These are phyloP conservation scores for Teleogryllus occipitalis DNA, from an alignment of 1,140 invertebrate species.

Conservation along the genomic window DNA sequence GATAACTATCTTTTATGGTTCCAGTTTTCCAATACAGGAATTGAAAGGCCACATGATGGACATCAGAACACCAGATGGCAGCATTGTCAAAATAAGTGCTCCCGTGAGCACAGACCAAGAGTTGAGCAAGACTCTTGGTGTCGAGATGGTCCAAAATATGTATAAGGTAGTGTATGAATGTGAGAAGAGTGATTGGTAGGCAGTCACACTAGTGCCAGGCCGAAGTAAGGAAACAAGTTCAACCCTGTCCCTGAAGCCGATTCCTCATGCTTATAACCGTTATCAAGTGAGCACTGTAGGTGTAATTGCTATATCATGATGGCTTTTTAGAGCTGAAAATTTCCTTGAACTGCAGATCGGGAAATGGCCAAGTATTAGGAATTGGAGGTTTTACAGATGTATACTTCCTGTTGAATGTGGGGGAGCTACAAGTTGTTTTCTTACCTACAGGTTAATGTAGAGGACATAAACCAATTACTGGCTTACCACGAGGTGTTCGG, in stretches of 20 bases:
- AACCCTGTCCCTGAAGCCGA: background rate
- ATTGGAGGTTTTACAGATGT: background rate
- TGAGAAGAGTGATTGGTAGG: background rate
- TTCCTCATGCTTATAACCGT: background rate
- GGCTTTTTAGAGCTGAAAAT: background rate
- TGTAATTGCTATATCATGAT: background rate
- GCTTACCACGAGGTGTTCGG: conserved; percentile 82
- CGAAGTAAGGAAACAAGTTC: background rate
- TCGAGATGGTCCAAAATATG: conserved; percentile 63
- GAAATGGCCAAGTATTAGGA: background rate
- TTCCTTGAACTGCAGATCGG: background rate
- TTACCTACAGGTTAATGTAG: conserved; percentile 53
- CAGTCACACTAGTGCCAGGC: background rate
- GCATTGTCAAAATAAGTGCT: conserved; percentile 60
- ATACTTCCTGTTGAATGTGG: background rate
- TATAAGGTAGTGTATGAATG: conserved; percentile 45
- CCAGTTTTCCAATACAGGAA: conserved; percentile 33
- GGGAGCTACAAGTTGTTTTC: conserved; percentile 5
- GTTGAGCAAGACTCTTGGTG: conserved; percentile 55
- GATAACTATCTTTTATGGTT: conserved; percentile 26
- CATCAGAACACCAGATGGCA: conserved; percentile 55
- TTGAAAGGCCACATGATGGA: conserved; percentile 53
- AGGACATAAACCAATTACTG: conserved; percentile 69
- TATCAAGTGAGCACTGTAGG: background rate
- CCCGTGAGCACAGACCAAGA: conserved; percentile 52